These are phyloP conservation scores for Falco punctatus DNA, from an alignment of 2,113 vertebrate species.

Conservation along the genomic window DNA sequence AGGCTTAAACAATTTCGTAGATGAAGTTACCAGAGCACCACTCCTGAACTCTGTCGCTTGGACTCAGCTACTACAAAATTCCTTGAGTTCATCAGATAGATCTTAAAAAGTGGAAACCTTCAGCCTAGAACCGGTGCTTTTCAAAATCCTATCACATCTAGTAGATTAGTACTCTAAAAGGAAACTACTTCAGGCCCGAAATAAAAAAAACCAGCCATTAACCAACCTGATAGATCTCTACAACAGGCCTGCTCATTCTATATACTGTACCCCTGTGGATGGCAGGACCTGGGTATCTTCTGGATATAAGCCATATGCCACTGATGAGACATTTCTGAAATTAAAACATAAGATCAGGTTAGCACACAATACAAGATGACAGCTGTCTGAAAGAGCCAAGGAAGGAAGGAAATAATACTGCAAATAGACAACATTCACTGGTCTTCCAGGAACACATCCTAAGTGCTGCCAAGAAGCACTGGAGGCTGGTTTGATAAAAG, in stretches of 20 bases:
- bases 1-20: not conserved
- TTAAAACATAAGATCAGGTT: not conserved
- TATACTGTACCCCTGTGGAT: slow-evolving; percentile 53
- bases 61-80: not conserved
- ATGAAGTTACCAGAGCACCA: not conserved
- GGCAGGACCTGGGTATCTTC: slow-evolving; percentile 63
- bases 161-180: fast-evolving
- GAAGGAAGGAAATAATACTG: not conserved
- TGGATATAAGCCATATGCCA: slow-evolving; percentile 68
- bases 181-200: not conserved
- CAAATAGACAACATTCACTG: not conserved
- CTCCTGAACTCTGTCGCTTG: not conserved
- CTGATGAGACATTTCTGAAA: slow-evolving; percentile 80
- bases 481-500: not conserved
- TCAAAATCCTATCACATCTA: not conserved
- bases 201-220: not conserved
- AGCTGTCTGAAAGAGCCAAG: not conserved
- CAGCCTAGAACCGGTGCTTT: not conserved
- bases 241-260: slow-evolving; percentile 57
- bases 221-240: slow-evolving; percentile 80
- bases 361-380: not conserved
- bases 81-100: not conserved
- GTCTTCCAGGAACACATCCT: not conserved
- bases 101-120: not conserved
- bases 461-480: not conserved